phyloP scores from a whole-genome alignment of 2,113 vertebrate genomes.

The Panthera tigris region DNA sequence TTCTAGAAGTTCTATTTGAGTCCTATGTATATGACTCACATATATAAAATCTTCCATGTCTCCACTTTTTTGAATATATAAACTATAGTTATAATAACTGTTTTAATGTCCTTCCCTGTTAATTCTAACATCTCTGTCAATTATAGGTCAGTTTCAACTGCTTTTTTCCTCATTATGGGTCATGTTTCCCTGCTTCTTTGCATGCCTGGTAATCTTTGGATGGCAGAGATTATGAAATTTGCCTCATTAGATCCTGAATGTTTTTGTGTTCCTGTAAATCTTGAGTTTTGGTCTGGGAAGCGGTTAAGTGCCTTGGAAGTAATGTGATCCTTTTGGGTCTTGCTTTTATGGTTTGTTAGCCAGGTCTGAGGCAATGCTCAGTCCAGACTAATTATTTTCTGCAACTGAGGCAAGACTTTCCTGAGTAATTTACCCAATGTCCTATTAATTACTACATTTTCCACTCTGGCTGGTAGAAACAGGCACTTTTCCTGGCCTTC shows the following conservation, averaged over 20 bases:
- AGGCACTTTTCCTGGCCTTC: not conserved
- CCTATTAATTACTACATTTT: not conserved
- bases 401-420: not conserved
- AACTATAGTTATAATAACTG: not conserved
- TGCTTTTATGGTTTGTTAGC: not conserved
- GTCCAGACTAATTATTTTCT: not conserved
- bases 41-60: not conserved
- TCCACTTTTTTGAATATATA: not conserved
- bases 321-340: not conserved
- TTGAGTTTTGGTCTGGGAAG: not conserved
- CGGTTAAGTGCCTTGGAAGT: not conserved
- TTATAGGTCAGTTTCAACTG: not conserved
- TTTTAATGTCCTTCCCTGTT: not conserved
- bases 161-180: not conserved
- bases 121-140: not conserved
- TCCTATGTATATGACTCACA: not conserved
- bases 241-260: not conserved
- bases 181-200: not conserved
- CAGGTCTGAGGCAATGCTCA: not conserved
- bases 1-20: not conserved
- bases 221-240: not conserved
- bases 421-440: not conserved
- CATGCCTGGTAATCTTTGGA: not conserved
- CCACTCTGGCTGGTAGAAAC: not conserved
- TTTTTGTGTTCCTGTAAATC: not conserved